Base-by-base conservation (phyloP, 2,797 vertebrate species). In the Melanotaenia maccullochi region DNA sequence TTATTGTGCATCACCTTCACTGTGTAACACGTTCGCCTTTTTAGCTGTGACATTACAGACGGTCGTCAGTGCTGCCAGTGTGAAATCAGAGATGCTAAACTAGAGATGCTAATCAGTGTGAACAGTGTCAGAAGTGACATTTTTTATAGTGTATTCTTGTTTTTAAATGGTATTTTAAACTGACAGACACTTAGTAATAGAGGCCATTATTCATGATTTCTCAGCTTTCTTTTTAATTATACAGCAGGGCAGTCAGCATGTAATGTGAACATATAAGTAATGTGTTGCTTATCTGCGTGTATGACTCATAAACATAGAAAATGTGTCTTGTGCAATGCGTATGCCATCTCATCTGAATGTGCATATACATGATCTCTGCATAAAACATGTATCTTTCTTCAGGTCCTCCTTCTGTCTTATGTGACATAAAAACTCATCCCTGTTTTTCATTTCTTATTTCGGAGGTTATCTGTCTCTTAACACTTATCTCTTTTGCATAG, bases 391-490 rank as follows among this genome's bases (percentile, higher is more conserved):
- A 22, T 22, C 18, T 58, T 12, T 30, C 55, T 54, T 44, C 57
- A 22, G 40, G 25, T 57, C 49, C 47, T 9, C 3, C 20, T 77
- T 63, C 56, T 65, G 51, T 60, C 35, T 70, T 66, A 24, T 24
- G 0, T 56, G 16, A 32, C 57, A 72, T 70, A 47, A 78, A 82
- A 81, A 61, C 51, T 33, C 25, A 24, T 65, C 13, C 36, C 71
- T 20, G 35, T 58, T 42, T 42, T 56, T 12, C 30, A 51, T 13
- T 11, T n/a, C 11, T 57, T 33, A 62, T 65, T 74, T 66, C 36
- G 68, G 64, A 13, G 49, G 1, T 60, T 75, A 57, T 63, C 20
- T 69, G 8, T 75, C 33, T 47, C 49, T 69, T 44, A 40, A 52
- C 55, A 16, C 69, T 28, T 65, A 51, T 51, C 24, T 71, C 58